Evolutionary conservation across 1,140 invertebrate genomes (phyloP).

Genomic region (Zaprionus camerounensis): DNA sequence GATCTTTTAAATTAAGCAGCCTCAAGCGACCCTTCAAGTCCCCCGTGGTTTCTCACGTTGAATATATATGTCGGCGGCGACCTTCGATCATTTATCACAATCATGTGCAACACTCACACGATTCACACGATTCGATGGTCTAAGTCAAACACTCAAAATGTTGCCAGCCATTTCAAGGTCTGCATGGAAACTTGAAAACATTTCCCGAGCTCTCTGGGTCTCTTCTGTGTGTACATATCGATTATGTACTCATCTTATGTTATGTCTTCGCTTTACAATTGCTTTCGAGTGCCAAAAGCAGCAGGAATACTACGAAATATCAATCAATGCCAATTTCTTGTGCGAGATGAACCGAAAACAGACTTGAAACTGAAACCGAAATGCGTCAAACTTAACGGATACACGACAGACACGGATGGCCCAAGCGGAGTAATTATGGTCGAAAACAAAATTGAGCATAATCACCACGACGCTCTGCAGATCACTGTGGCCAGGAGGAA

Average conservation of each 20-base stretch:
- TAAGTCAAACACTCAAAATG: conserved; percentile 39
- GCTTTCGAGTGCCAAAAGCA: conserved; percentile 40
- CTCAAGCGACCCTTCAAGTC: neutral
- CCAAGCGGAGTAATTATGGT: conserved; percentile 71
- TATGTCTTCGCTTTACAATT: conserved; percentile 27
- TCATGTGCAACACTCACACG: conserved; percentile 11
- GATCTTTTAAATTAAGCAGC: neutral
- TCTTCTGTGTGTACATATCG: conserved; percentile 3
- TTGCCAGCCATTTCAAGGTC: conserved; percentile 33
- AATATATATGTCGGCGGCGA: conserved; percentile 6
- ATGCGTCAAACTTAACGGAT: conserved; percentile 34
- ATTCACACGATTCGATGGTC: conserved; percentile 28
- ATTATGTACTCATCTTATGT: conserved; percentile 16
- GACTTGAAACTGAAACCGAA: neutral
- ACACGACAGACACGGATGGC: conserved; percentile 35
- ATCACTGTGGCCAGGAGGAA: conserved; percentile 34
- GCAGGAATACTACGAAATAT: conserved; percentile 59
- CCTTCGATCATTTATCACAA: conserved; percentile 24
- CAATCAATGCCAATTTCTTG: conserved; percentile 80
- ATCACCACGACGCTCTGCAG: conserved; percentile 58
- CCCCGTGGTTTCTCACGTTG: conserved; percentile 17
- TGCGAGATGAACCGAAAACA: conserved; percentile 52
- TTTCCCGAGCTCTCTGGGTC: conserved; percentile 12
- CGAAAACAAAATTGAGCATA: conserved; percentile 82
- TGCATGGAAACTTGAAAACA: conserved; percentile 28